Evolutionary conservation across 2,888 invertebrate genomes (phyloP).

Genomic region (Zygaena filipendulae): DNA sequence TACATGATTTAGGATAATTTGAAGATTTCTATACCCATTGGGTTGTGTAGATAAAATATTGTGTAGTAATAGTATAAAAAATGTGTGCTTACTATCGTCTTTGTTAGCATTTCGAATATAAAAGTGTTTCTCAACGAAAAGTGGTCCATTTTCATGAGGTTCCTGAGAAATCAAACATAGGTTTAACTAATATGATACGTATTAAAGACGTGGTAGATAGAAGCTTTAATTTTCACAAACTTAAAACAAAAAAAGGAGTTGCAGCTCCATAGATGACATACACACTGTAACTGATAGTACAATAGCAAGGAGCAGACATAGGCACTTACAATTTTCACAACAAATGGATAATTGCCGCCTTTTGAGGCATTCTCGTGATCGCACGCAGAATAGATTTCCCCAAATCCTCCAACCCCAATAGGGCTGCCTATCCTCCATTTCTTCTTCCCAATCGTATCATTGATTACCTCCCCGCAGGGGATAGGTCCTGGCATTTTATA

Average conservation of each 20-base stretch:
- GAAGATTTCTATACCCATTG: no score
- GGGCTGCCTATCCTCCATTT: constrained; percentile 89
- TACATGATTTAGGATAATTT: no score
- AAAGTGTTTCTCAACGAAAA: constrained; percentile 95
- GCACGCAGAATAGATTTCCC: constrained; percentile 90
- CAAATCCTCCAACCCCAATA: constrained; percentile 93
- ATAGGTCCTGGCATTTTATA: constrained; percentile 77
- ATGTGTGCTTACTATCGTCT: constrained; percentile 71
- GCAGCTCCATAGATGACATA: no score
- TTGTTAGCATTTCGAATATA: constrained; percentile 81
- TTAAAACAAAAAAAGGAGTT: no score
- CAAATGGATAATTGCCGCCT: constrained; percentile 70
- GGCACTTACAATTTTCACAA: constrained; percentile 84
- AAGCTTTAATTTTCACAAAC: no score
- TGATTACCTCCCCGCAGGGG: constrained; percentile 79
- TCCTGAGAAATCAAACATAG: constrained; percentile 71
- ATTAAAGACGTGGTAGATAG: no score
- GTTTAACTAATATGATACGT: no score
- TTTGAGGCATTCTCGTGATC: constrained; percentile 63
- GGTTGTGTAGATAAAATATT: no score
- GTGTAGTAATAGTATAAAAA: no score
- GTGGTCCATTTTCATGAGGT: constrained; percentile 91
- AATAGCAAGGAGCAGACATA: no score
- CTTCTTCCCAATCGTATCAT: constrained; percentile 76
- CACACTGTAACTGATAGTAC: no score